Evolutionary conservation across 2,797 vertebrate species (phyloP), one percentile per base, ranked within the genome.

Genomic region (Sylvia borin): DNA sequence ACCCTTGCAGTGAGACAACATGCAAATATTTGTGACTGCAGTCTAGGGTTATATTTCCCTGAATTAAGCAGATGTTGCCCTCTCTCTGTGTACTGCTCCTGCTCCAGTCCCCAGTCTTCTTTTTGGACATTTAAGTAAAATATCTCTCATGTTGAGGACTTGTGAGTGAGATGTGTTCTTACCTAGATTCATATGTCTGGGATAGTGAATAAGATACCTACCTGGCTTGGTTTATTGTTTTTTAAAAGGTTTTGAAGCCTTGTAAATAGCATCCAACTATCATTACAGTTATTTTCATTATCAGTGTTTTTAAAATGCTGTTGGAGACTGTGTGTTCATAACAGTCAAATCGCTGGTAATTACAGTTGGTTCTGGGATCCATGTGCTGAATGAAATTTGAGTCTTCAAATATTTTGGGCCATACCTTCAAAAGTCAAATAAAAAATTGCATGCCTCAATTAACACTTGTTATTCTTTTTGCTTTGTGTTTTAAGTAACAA

Each of bases 401-500:
- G 20, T 87, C 38, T 81, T 66, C 22, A 75, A 5, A 45, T 5
- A 1, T 76, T 90, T 91, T 53, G 27, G 40, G 36, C 32, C 34
- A 5, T 70, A 8, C 38, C 62, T 86, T 50, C 16, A 10, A 32
- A 88, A 90, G 38, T 61, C 17, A 13, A 32, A 4, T 48, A 19
- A 58, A 62, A 88, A 71, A 38, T 58, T 9, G 9, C 25, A 20
- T 79, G 66, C 40, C 34, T 94, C 20, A 20, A 22, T 82, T 96
- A 95, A 96, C 48, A 7, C 73, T 66, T 82, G 36, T 71, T 36
- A 14, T 68, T 81, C 57, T 81, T 88, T 93, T 90, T 96, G 84
- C 92, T 97, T 93, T 96, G n/a, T 95, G 64, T 95, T 83, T 88
- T 48, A 98, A 99, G 99, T 96, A 99, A 99, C 98, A 99, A 99